Base-by-base conservation (phyloP, 35 echinoderm and acorn worm species). In the Hemicentrotus pulcherrimus region DNA sequence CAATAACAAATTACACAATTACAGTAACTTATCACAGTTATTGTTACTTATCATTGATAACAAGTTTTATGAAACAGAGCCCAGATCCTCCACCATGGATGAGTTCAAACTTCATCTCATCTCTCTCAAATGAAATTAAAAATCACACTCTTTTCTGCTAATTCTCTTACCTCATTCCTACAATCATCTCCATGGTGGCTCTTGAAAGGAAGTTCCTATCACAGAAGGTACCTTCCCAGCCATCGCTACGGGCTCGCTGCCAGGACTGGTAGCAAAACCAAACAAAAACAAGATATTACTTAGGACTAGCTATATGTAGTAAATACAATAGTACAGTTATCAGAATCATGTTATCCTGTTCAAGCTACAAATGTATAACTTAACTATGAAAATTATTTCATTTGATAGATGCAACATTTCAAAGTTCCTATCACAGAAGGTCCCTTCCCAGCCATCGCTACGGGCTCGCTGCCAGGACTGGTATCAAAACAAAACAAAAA, bases 131-230 rank as follows among this genome's bases (percentile, higher is more conserved):
- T n/a, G 22, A 28, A 0, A 78, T n/a, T 30, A 78, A 55, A 11
- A 15, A 55, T 41, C 35, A 0, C 15, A 45, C n/a, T 45, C 4
- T 10, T 86, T 31, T 32, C 24, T 35, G 28, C 55, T 48, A 0
- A 9, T 32, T 61, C 9, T 46, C 86, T 92, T 86, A 99, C 98
- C 98, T 97, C 98, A 98, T 99, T 88, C 98, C 98, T 16, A 99
- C 98, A 85, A 99, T 97, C 98, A 99, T 99, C 47, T 99, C 98
- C 97, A 99, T 85, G 15, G 97, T 98, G 18, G 98, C 97, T 48
- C 94, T 97, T 61, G 98, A 99, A 11, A 99, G 58, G 88, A 94
- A 99, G 92, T 99, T 99, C 6, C 97, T 31, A 31, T 97, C 86
- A 95, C 98, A 99, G 94, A 99, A 99, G 12, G 94, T 91, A 31